These are phyloP conservation scores for Rhynchophorus ferrugineus DNA, from an alignment of 1,140 invertebrate genomes.

Conservation along the genomic window DNA sequence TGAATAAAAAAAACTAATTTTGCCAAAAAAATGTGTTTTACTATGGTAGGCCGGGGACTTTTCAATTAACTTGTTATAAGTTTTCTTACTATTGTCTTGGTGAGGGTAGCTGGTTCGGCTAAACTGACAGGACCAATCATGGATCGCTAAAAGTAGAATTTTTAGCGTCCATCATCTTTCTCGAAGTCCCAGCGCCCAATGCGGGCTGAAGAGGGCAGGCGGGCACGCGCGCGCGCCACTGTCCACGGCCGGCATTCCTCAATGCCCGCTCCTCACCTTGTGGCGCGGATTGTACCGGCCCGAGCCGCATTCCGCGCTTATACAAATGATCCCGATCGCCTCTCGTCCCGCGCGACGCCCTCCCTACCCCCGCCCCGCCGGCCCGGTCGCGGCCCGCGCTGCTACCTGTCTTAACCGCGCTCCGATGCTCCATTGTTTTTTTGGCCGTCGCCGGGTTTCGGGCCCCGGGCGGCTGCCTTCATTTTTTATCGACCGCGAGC, in stretches of 20 bases:
- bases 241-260: slow-evolving; percentile 17
- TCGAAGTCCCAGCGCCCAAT: not conserved
- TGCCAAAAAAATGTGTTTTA: no score
- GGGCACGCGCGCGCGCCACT: slow-evolving; percentile 10
- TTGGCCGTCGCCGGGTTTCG: slow-evolving; percentile 23
- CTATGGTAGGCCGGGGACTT: no score
- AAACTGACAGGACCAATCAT: no score
- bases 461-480: slow-evolving; percentile 21
- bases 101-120: no score
- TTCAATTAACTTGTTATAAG: no score
- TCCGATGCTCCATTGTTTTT: slow-evolving; percentile 18
- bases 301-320: slow-evolving; percentile 36
- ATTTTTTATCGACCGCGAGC: slow-evolving; percentile 7
- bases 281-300: slow-evolving; percentile 33
- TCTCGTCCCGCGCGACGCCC: slow-evolving; percentile 16
- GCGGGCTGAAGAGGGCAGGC: no score
- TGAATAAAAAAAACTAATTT: no score
- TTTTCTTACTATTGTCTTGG: no score
- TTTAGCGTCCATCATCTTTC: not conserved
- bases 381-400: slow-evolving; percentile 13
- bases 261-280: slow-evolving; percentile 26
- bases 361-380: slow-evolving; percentile 25
- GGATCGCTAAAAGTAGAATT: no score
- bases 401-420: slow-evolving; percentile 35
- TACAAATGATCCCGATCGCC: slow-evolving; percentile 37